Evolutionary conservation across 2,113 vertebrate species (phyloP).

Genomic region (Craseonycteris thonglongyai): DNA sequence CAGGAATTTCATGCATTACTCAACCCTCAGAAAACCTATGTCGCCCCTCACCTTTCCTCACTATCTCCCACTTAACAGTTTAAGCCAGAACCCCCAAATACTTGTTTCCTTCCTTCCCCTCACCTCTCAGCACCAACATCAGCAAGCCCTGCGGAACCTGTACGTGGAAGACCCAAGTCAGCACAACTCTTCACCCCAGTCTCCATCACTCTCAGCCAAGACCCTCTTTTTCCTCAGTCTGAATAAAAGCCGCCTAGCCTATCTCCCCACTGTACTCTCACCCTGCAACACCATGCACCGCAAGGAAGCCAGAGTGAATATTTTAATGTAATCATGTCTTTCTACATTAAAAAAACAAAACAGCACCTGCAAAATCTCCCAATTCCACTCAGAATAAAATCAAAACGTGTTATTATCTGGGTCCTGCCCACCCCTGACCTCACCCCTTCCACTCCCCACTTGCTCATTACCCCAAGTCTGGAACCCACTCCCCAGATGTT

Average conservation of each 20-base stretch:
- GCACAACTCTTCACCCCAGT: background rate
- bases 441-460: background rate
- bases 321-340: background rate
- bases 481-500: background rate
- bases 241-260: background rate
- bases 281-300: background rate
- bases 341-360: background rate
- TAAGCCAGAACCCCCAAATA: background rate
- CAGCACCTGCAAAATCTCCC: background rate
- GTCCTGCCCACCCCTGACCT: background rate
- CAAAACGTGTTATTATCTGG: background rate
- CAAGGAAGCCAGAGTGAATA: background rate
- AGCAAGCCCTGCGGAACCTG: background rate
- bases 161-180: background rate
- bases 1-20: background rate
- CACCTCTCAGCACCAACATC: background rate
- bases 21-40: background rate
- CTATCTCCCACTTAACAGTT: background rate
- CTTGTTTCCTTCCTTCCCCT: background rate
- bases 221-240: background rate
- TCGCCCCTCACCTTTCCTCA: background rate
- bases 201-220: background rate
- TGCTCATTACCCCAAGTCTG: background rate
- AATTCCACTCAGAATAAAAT: background rate
- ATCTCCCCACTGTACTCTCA: background rate